phyloP scores from a whole-genome alignment of 1,140 invertebrate species.

The Cepaea nemoralis region DNA sequence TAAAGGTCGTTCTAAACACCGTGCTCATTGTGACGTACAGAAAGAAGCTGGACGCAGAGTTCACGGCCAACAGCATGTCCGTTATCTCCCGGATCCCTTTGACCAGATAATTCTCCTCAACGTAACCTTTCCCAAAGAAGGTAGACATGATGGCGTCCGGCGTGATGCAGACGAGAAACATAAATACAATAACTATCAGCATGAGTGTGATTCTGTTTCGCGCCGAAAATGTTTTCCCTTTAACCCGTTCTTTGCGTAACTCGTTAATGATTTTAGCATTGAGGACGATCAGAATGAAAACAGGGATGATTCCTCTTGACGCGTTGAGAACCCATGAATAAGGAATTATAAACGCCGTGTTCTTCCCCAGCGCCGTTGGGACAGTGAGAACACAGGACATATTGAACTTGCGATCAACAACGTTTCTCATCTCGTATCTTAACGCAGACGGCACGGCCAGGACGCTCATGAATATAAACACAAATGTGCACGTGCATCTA shows the following conservation, averaged over 20 bases:
- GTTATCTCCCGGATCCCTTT: conserved; percentile 81
- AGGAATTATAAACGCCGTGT: conserved; percentile 76
- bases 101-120: conserved; percentile 70
- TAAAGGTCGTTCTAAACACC: conserved; percentile 74
- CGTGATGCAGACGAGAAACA: conserved; percentile 83
- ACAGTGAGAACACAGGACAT: conserved; percentile 49
- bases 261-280: conserved; percentile 81
- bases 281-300: conserved; percentile 65
- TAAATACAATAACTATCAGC: conserved; percentile 82
- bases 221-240: conserved; percentile 62
- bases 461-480: conserved; percentile 64
- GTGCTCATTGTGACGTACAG: conserved; percentile 83
- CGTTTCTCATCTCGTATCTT: conserved; percentile 58
- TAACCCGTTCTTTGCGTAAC: conserved; percentile 73
- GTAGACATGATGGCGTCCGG: conserved; percentile 79
- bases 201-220: conserved; percentile 81
- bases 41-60: conserved; percentile 83
- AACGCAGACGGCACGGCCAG: conserved; percentile 65
- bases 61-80: conserved; percentile 82
- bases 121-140: conserved; percentile 68
- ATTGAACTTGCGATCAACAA: conserved; percentile 47
- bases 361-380: conserved; percentile 66
- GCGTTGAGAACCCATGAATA: conserved; percentile 80
- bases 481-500: conserved; percentile 56
- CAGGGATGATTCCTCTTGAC: conserved; percentile 77